Evolutionary conservation across 2,113 vertebrate species (phyloP), one percentile per base, ranked within the genome.

Genomic region (Speoplatyrhinus poulsoni): DNA sequence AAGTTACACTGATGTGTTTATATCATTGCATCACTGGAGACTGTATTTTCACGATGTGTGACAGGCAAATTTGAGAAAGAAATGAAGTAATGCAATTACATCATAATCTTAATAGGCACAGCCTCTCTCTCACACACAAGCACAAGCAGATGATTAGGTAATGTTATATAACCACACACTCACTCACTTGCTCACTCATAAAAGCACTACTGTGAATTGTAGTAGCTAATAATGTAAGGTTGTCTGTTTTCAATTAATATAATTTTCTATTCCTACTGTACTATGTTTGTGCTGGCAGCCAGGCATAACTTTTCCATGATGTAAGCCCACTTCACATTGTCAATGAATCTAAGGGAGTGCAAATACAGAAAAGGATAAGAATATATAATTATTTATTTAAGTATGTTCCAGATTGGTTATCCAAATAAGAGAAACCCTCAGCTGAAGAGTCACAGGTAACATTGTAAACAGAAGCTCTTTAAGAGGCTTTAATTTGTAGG

Each of bases 221-320:
- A 32, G 59, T 26, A 36, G 48, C 65, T 50, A 53, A 66, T 68
- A 66, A 63, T 70, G 47, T 62, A 26, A 17, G 46, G 36, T 65
- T 64, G 16, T 62, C 16, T 52, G 19, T 74, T 73, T 73, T 72
- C 50, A 62, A 60, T 48, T 49, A 64, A 41, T 66, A 69, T 78
- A 67, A 76, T 59, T 70, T 55, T 72, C 47, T 65, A 46, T 50
- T 57, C 11, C 16, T 11, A 33, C 47, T 71, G 65, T 57, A 67
- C 33, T 53, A 69, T 54, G 76, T 79, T 69, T 69, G 54, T 32
- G 60, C 61, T 67, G 62, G 73, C 82, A 79, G 56, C 46, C 72
- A 32, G 69, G 46, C 74, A 68, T 80, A 80, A 58, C 74, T 79
- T 89, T 88, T 88, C 86, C 76, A 85, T 85, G 87, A 88, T 77